A percentile compares a stretch with the other conserved stretches of the same genome.
phyloP scores from a whole-genome alignment of 2,113 vertebrate species.

The Channa argus region DNA sequence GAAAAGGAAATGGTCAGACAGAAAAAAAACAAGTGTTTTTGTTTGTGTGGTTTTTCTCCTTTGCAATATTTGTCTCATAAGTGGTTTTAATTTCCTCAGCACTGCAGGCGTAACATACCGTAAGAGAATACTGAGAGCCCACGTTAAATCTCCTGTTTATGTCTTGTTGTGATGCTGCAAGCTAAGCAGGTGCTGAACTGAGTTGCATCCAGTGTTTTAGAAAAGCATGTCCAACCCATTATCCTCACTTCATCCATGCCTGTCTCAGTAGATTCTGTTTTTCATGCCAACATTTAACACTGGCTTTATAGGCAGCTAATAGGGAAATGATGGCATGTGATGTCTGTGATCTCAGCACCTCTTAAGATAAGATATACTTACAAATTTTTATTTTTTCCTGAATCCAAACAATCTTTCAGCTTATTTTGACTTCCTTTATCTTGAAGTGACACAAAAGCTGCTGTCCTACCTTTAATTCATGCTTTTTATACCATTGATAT shows the following conservation, averaged over 20 bases:
- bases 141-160: conserved; percentile 16
- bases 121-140: conserved; percentile 20
- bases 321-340: conserved; percentile 24
- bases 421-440: not conserved
- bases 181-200: conserved; percentile 64
- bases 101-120: conserved; percentile 37
- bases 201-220: conserved; percentile 62
- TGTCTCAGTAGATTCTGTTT: conserved; percentile 61
- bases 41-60: not conserved
- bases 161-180: conserved; percentile 31
- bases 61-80: not conserved
- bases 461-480: too few relatives aligned
- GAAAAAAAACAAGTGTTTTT: conserved; percentile 16
- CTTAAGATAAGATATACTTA: not conserved
- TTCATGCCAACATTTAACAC: conserved; percentile 41
- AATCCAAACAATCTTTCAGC: too few relatives aligned
- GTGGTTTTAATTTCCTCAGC: not conserved
- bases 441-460: not conserved
- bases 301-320: conserved; percentile 40
- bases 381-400: too few relatives aligned
- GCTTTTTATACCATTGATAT: too few relatives aligned
- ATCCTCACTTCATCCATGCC: conserved; percentile 65
- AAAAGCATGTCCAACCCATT: conserved; percentile 71
- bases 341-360: not conserved
- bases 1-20: conserved; percentile 19